Percentiles rank a stretch among this genome's conserved stretches.
Evolutionary conservation across 1,140 invertebrate genomes (phyloP).

Genomic region (Pemphigus obesinymphae): DNA sequence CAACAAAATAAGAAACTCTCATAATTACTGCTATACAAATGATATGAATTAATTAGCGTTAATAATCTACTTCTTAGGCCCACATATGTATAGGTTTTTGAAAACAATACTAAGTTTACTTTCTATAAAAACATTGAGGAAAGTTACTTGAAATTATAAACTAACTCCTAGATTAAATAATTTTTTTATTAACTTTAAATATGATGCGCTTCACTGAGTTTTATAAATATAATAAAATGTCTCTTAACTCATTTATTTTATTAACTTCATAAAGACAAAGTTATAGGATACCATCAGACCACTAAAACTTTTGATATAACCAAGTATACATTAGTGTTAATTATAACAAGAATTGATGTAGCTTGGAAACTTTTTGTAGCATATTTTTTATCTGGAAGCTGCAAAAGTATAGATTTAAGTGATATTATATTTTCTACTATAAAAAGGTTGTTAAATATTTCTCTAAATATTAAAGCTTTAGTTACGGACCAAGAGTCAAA

Average conservation of each 20-base stretch:
- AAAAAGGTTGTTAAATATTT: background rate
- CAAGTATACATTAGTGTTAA: background rate
- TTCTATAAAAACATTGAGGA: background rate
- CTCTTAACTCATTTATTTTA: background rate
- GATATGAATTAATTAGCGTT: background rate
- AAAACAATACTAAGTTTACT: background rate
- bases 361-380: background rate
- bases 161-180: background rate
- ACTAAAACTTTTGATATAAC: background rate
- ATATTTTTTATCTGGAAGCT: background rate
- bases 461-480: background rate
- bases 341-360: background rate
- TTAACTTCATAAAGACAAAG: background rate
- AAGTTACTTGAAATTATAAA: background rate
- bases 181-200: background rate
- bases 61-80: background rate
- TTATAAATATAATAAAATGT: background rate
- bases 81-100: background rate
- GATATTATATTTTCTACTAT: background rate
- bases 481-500: background rate
- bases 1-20: background rate
- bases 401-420: background rate
- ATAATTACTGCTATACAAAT: background rate
- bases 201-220: background rate
- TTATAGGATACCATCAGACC: background rate